A percentile compares a stretch with the other conserved stretches of the same genome.
Conservation (phyloP, 1,140 invertebrate species). For the Drosophila triauraria region DNA sequence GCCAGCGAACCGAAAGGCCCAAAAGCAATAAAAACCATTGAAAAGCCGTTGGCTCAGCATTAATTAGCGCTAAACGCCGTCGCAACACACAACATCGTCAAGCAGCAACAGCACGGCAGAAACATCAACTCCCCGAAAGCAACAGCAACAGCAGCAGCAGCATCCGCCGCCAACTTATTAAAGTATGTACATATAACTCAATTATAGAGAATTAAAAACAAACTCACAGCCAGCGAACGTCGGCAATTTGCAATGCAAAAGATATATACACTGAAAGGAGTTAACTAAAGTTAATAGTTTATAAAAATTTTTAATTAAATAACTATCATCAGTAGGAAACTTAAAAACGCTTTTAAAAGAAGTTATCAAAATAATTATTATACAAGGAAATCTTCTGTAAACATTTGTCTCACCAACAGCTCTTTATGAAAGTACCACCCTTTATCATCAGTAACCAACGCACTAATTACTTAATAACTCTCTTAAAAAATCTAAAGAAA, state of each 20-base stretch:
- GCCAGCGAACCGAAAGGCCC: conserved; percentile 57
- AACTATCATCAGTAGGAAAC: not conserved
- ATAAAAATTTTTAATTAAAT: not conserved
- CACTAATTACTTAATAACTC: not conserved
- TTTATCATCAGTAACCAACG: not conserved
- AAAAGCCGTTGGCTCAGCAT: conserved; percentile 76
- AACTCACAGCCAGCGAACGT: conserved; percentile 67
- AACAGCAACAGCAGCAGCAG: conserved; percentile 49
- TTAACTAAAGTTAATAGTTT: not conserved
- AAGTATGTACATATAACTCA: conserved; percentile 82
- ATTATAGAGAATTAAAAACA: conserved; percentile 82
- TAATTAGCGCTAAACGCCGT: conserved; percentile 77
- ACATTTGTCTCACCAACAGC: no score
- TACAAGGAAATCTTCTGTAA: no score
- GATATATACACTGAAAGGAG: conserved; percentile 26
- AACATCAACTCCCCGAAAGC: conserved; percentile 42
- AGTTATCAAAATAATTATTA: no score
- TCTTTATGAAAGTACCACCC: not conserved
- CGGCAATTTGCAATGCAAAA: conserved; percentile 76
- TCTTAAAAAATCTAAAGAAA: no score
- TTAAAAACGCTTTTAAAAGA: no score
- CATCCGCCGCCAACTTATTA: conserved; percentile 77
- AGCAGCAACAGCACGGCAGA: conserved; percentile 31
- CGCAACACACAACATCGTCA: conserved; percentile 38
- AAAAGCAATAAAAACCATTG: conserved; percentile 69